Percentiles rank a stretch among this genome's conserved stretches.
Evolutionary conservation across 2,113 vertebrate species (phyloP).

Genomic region (Pogona vitticeps): DNA sequence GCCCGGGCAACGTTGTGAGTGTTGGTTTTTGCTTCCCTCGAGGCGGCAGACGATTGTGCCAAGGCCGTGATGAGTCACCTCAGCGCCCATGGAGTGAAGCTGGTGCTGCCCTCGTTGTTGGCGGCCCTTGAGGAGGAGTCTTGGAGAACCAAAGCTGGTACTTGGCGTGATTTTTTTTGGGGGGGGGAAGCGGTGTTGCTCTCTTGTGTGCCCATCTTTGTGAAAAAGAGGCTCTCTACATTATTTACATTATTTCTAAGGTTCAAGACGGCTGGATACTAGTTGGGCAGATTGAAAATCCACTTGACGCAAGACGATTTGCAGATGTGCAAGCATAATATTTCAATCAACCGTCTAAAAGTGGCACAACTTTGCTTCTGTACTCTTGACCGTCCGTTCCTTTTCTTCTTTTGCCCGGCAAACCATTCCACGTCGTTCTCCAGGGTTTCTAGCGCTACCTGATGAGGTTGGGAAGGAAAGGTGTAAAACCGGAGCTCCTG

Average conservation of each 20-base stretch:
- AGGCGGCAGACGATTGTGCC: conserved; percentile 99
- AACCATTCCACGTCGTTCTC: background rate
- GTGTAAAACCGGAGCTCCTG: too few species aligned
- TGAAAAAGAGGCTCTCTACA: too few species aligned
- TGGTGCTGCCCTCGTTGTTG: conserved; percentile 94
- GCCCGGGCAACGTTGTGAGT: conserved; percentile 28
- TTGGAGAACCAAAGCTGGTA: conserved; percentile 98
- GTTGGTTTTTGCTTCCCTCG: conserved; percentile 62
- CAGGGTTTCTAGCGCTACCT: too few species aligned
- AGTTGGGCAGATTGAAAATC: background rate
- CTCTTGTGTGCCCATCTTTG: too few species aligned
- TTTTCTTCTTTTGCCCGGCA: background rate
- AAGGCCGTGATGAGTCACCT: conserved; percentile 99
- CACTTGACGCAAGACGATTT: background rate
- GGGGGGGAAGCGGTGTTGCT: too few species aligned
- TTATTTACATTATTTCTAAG: too few species aligned
- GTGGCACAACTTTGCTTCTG: too few species aligned
- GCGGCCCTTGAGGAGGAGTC: conserved; percentile 97
- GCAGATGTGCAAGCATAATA: too few species aligned
- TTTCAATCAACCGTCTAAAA: too few species aligned
- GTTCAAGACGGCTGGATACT: too few species aligned
- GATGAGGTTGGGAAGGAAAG: too few species aligned
- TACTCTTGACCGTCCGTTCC: background rate
- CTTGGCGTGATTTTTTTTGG: too few species aligned
- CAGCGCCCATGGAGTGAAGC: conserved; percentile 96